Conservation (phyloP, 2,888 invertebrate genomes). For the Philaethria dido region DNA sequence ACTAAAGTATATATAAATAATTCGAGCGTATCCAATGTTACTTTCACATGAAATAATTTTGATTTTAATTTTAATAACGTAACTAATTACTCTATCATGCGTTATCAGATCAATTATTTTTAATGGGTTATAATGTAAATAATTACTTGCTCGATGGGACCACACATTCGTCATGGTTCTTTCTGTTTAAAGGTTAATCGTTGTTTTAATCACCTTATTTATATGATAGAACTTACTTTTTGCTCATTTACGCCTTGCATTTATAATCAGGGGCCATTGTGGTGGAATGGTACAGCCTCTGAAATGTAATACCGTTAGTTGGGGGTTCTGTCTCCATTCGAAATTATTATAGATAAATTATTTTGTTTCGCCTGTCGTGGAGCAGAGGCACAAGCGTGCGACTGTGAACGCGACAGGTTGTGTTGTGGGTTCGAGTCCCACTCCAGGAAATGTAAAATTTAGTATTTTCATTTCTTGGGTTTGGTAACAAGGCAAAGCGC, state of each 20-base stretch:
- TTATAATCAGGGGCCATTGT: too few species aligned
- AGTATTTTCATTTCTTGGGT: too few species aligned
- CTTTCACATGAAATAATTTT: conserved; percentile 19
- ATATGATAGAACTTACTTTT: conserved; percentile 34
- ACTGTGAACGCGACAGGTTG: too few species aligned
- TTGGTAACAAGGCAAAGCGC: too few species aligned
- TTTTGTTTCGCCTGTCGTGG: too few species aligned
- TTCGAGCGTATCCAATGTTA: neutral
- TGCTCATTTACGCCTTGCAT: conserved; percentile 27
- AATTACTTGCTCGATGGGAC: conserved; percentile 38
- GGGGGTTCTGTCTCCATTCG: too few species aligned
- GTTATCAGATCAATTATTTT: conserved; percentile 43
- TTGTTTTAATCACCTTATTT: conserved; percentile 44
- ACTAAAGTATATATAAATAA: neutral
- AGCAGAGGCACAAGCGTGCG: too few species aligned
- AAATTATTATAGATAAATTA: too few species aligned
- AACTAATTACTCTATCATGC: conserved; percentile 36
- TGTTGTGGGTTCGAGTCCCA: too few species aligned
- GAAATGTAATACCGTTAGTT: too few species aligned
- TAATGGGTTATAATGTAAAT: conserved; percentile 42
- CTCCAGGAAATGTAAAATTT: too few species aligned
- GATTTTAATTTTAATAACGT: conserved; percentile 33
- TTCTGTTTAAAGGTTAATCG: conserved; percentile 48
- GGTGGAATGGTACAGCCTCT: too few species aligned
- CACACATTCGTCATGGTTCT: conserved; percentile 39